Evolutionary conservation across 2,113 vertebrate genomes (phyloP).

Genomic region (Callopanchax toddi): DNA sequence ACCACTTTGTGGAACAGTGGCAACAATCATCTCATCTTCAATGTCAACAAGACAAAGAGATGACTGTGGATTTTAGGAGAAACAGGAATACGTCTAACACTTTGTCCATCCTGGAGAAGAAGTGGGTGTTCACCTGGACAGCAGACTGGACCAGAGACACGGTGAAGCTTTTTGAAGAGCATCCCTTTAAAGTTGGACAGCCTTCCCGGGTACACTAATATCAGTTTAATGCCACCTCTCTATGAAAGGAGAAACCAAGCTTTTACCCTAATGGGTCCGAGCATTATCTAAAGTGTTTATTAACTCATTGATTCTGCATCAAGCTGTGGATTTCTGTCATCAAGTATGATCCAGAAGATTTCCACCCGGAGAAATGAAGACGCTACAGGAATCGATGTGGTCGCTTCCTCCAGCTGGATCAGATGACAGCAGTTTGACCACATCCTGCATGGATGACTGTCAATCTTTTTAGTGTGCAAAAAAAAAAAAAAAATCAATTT

Average conservation of each 20-base stretch:
- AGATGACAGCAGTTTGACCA: constrained; percentile 33
- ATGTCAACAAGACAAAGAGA: no score
- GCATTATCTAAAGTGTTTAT: constrained; percentile 16
- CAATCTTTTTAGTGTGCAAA: background rate
- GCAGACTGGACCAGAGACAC: no score
- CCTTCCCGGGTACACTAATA: no score
- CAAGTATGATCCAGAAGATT: constrained; percentile 4
- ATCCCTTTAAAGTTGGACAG: no score
- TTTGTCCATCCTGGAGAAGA: no score
- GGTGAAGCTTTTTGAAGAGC: no score
- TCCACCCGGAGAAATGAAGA: constrained; percentile 5
- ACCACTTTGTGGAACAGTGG: no score
- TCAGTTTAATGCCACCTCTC: background rate
- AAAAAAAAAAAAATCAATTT: no score
- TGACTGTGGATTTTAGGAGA: no score
- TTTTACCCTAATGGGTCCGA: constrained; percentile 20
- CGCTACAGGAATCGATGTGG: constrained; percentile 13
- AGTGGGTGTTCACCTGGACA: no score
- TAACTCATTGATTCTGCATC: constrained; percentile 11
- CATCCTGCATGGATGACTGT: constrained; percentile 28
- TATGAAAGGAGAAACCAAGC: constrained; percentile 6
- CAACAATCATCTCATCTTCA: no score
- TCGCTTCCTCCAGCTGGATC: constrained; percentile 18
- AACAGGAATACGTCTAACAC: no score
- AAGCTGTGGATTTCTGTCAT: background rate